Conservation (phyloP, 2,888 invertebrate genomes). For the Epinotia ramella region DNA sequence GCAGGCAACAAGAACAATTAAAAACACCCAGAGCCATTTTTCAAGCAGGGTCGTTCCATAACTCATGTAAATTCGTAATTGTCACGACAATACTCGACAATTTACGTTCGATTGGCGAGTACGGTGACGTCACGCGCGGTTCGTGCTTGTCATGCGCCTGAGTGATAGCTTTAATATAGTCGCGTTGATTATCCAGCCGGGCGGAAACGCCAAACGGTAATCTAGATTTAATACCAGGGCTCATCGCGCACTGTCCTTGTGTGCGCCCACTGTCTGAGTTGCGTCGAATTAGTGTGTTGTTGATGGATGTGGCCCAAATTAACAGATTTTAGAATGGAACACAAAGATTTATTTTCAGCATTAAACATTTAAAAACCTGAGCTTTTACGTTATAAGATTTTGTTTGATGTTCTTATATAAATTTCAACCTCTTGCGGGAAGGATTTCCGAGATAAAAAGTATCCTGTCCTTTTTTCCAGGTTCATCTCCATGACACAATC, state of each 20-base stretch:
- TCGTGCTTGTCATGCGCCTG: slow-evolving; percentile 71
- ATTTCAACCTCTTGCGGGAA: too few species aligned
- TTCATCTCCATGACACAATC: neutral
- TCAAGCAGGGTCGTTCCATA: slow-evolving; percentile 48
- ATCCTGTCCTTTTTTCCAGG: too few species aligned
- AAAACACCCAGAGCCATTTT: slow-evolving; percentile 46
- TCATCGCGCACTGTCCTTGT: slow-evolving; percentile 69
- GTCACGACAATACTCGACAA: slow-evolving; percentile 60
- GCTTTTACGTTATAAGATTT: too few species aligned
- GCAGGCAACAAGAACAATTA: slow-evolving; percentile 38
- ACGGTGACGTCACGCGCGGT: slow-evolving; percentile 67
- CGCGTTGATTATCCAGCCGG: slow-evolving; percentile 79
- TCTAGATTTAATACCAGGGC: slow-evolving; percentile 82
- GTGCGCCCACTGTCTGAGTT: slow-evolving; percentile 40
- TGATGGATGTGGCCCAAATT: slow-evolving; percentile 2
- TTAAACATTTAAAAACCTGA: neutral
- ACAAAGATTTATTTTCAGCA: neutral
- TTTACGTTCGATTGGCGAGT: slow-evolving; percentile 68
- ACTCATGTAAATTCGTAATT: slow-evolving; percentile 62
- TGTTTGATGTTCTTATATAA: too few species aligned
- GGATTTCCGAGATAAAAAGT: too few species aligned
- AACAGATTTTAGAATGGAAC: neutral
- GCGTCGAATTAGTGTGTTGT: slow-evolving; percentile 32
- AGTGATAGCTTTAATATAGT: slow-evolving; percentile 83
- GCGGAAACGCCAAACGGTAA: slow-evolving; percentile 81